Percentiles rank a stretch among this genome's conserved stretches.
Conservation (phyloP, 2,888 invertebrate genomes). For the Lasioglossum leucozonium region DNA sequence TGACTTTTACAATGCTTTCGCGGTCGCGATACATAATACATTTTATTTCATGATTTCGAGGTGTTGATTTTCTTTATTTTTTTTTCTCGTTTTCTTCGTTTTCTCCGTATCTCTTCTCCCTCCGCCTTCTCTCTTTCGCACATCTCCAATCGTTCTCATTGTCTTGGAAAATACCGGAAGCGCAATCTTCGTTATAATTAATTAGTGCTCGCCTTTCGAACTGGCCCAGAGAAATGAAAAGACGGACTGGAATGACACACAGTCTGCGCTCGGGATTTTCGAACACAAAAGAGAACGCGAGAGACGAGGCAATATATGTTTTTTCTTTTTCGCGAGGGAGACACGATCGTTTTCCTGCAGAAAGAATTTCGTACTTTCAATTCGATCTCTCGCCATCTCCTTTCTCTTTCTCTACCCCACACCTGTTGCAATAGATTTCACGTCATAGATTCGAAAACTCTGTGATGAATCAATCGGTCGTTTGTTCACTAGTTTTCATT, state of each 20-base stretch:
- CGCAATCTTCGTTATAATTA: conserved; percentile 58
- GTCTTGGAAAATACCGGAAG: conserved; percentile 53
- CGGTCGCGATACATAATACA: conserved; percentile 43
- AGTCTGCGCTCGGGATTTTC: conserved; percentile 54
- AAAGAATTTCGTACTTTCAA: conserved; percentile 2
- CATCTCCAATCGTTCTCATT: conserved; percentile 25
- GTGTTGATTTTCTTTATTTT: conserved; percentile 36
- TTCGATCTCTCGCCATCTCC: conserved; percentile 54
- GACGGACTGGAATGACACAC: conserved; percentile 68
- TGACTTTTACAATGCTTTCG: conserved; percentile 64
- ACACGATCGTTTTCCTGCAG: conserved; percentile 30
- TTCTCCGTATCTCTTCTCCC: background rate
- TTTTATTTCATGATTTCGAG: conserved; percentile 52
- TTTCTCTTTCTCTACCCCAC: background rate
- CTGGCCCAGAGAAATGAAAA: conserved; percentile 57
- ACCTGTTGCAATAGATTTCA: conserved; percentile 79
- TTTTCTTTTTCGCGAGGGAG: conserved; percentile 11
- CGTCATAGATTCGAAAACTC: conserved; percentile 80
- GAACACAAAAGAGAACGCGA: conserved; percentile 55
- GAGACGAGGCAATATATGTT: conserved; percentile 53
- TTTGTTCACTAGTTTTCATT: background rate
- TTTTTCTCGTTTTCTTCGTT: conserved; percentile 32
- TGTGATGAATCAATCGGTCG: conserved; percentile 69
- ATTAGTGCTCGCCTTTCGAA: conserved; percentile 62
- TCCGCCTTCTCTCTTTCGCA: background rate